These are phyloP conservation scores for Melanotaenia parkinsoni DNA, from an alignment of 2,797 vertebrate genomes.

Conservation along the genomic window DNA sequence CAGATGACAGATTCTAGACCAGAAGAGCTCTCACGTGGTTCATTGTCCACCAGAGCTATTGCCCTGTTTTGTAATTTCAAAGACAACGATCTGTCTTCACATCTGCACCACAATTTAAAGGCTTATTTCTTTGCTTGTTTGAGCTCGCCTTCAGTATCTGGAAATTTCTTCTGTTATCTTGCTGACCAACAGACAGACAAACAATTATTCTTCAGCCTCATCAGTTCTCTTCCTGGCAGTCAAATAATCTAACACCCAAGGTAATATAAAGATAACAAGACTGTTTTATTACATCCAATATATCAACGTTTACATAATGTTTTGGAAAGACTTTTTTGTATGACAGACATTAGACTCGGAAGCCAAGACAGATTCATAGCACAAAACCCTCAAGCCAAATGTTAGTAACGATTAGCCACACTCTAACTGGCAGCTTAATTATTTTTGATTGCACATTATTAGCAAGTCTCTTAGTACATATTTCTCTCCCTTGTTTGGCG, in stretches of 20 bases:
- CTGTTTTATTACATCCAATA: conserved; percentile 23
- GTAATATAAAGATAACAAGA: conserved; percentile 15
- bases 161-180: conserved; percentile 4
- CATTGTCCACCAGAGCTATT: background rate
- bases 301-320: conserved; percentile 35
- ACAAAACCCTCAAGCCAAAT: conserved; percentile 56
- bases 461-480: conserved; percentile 36
- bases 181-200: conserved; percentile 9
- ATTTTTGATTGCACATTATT: conserved; percentile 66
- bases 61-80: background rate
- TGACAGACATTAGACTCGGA: conserved; percentile 28
- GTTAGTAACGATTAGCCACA: conserved; percentile 62
- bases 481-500: conserved; percentile 60
- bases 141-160: background rate
- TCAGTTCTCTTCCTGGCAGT: conserved; percentile 4
- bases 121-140: background rate
- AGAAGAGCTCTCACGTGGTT: background rate
- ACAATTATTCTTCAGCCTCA: conserved; percentile 5
- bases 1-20: conserved; percentile 10
- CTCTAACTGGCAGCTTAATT: conserved; percentile 61
- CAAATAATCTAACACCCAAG: conserved; percentile 10
- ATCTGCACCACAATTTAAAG: background rate
- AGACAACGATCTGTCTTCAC: background rate
- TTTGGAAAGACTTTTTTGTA: conserved; percentile 30
- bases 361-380: conserved; percentile 53